Evolutionary conservation across 2,888 invertebrate species (phyloP).

Genomic region (Nephrotoma guestfalica): DNA sequence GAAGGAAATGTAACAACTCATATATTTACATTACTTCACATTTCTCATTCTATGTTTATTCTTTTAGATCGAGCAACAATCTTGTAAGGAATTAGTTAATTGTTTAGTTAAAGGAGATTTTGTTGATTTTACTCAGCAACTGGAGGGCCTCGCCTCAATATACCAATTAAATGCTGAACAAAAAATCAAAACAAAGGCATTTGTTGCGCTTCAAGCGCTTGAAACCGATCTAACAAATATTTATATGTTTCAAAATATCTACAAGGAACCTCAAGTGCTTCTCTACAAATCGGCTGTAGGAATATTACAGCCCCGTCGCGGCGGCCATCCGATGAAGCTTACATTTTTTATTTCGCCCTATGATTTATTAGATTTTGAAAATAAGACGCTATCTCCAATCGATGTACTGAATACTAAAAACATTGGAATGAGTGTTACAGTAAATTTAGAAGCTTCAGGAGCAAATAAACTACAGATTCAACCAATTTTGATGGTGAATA

Average conservation of each 20-base stretch:
- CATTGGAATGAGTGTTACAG: constrained; percentile 75
- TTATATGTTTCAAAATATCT: constrained; percentile 60
- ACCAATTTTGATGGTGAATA: constrained; percentile 23
- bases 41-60: not conserved
- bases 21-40: not conserved
- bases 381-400: constrained; percentile 52
- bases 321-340: constrained; percentile 85
- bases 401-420: constrained; percentile 55
- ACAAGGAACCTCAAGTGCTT: constrained; percentile 48
- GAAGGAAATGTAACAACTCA: constrained; percentile 54
- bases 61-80: constrained; percentile 52
- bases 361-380: constrained; percentile 67
- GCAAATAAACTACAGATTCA: constrained; percentile 45
- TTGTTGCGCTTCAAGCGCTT: constrained; percentile 78
- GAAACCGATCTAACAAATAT: constrained; percentile 77
- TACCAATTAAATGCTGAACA: constrained; percentile 92
- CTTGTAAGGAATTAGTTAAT: constrained; percentile 75
- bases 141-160: constrained; percentile 83
- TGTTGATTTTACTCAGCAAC: constrained; percentile 77
- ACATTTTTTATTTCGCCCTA: constrained; percentile 92
- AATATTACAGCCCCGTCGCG: constrained; percentile 62
- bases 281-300: constrained; percentile 85
- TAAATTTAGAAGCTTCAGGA: constrained; percentile 77
- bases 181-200: constrained; percentile 87
- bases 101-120: constrained; percentile 78